These are phyloP conservation scores for Aspiorhynchus laticeps DNA, from an alignment of 2,113 vertebrate genomes.

Conservation along the genomic window DNA sequence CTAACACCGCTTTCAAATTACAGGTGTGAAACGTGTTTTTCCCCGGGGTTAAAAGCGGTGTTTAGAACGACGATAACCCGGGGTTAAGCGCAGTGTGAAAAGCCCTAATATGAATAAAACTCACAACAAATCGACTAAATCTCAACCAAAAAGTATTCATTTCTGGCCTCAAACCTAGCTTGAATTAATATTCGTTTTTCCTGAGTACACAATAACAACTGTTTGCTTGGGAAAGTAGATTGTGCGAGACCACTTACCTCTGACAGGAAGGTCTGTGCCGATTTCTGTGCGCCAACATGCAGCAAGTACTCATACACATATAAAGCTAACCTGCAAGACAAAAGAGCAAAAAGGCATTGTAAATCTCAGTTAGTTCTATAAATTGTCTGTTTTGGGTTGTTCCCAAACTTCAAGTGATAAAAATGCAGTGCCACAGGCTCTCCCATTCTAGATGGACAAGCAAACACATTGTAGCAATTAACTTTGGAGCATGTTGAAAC, in stretches of 20 bases:
- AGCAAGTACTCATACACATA: constrained; percentile 92
- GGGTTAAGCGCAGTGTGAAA: no score
- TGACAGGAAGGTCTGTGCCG: constrained; percentile 91
- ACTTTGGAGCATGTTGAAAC: background rate
- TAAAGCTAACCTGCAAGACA: constrained; percentile 84
- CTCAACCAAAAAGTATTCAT: background rate
- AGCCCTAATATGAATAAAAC: background rate
- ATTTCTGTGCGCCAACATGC: constrained; percentile 90
- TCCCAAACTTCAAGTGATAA: constrained; percentile 5
- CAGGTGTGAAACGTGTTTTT: no score
- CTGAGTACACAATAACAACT: constrained; percentile 60
- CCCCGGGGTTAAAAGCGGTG: no score
- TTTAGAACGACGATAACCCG: no score
- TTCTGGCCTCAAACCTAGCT: background rate
- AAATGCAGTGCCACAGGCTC: constrained; percentile 16
- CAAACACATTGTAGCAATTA: background rate
- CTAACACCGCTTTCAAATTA: no score
- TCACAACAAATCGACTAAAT: background rate
- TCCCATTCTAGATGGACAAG: constrained; percentile 21
- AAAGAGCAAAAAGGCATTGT: constrained; percentile 44
- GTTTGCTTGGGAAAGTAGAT: constrained; percentile 54
- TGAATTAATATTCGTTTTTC: background rate
- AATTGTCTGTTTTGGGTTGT: background rate
- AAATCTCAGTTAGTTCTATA: background rate
- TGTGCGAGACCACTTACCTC: constrained; percentile 76